These are phyloP conservation scores for Nephotettix cincticeps DNA, from an alignment of 1,140 invertebrate genomes.

Conservation along the genomic window DNA sequence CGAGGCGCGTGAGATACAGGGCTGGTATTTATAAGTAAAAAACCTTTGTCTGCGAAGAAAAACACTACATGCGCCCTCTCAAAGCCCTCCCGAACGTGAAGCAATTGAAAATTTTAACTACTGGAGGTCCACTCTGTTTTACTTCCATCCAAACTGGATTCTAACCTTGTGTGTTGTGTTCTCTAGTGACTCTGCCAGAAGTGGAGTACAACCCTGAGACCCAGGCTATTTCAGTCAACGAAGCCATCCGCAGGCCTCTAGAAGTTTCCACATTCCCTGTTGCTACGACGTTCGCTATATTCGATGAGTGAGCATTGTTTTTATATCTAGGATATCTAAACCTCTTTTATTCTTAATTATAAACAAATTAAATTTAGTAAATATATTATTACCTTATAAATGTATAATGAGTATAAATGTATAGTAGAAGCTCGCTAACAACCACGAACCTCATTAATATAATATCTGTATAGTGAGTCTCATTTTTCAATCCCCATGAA, in stretches of 20 bases:
- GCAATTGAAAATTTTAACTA: no score
- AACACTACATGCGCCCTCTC: no score
- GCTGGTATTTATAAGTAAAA: no score
- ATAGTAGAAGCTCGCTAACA: background rate
- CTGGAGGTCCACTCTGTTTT: no score
- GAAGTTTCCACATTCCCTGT: conserved; percentile 59
- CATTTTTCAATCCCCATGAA: no score
- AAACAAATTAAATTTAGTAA: background rate
- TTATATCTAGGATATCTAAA: conserved; percentile 8
- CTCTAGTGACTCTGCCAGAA: conserved; percentile 64
- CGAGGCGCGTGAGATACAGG: no score
- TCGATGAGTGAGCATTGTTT: conserved; percentile 60
- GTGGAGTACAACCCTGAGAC: conserved; percentile 65
- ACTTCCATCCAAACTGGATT: no score
- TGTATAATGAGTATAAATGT: conserved; percentile 22
- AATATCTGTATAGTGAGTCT: no score
- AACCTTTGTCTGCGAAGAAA: no score
- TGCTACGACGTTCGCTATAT: conserved; percentile 70
- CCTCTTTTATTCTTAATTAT: conserved; percentile 24
- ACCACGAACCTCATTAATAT: no score
- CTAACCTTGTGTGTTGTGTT: conserved; percentile 36
- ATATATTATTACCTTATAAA: background rate
- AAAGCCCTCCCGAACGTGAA: no score
- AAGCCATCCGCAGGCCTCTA: conserved; percentile 53
- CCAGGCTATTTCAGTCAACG: conserved; percentile 58